A percentile compares a stretch with the other conserved stretches of the same genome.
Conservation (phyloP, 92 coral and sea anemone genomes). For the Epizoanthus illoricatus region DNA sequence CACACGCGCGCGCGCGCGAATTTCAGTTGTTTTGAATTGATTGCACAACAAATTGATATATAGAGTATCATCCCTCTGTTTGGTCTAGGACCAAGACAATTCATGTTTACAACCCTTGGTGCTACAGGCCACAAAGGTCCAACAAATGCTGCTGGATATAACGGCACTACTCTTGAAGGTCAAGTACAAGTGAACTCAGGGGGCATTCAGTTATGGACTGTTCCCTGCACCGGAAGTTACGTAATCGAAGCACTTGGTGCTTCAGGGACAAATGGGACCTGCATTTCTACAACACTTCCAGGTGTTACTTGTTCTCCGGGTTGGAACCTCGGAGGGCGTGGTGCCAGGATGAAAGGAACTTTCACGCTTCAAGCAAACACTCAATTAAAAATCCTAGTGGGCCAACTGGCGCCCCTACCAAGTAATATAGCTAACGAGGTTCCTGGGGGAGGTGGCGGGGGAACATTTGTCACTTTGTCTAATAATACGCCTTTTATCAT, state of each 20-base stretch:
- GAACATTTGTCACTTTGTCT: conserved; percentile 62
- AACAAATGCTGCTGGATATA: conserved; percentile 50
- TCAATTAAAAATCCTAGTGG: conserved; percentile 69
- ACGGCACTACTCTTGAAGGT: conserved; percentile 62
- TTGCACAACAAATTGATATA: no score
- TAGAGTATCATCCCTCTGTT: neutral
- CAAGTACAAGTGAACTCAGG: conserved; percentile 47
- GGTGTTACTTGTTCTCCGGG: neutral
- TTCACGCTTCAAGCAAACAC: conserved; percentile 46
- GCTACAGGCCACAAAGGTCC: conserved; percentile 72
- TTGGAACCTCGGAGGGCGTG: conserved; percentile 78
- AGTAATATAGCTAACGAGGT: neutral
- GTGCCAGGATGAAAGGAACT: conserved; percentile 73
- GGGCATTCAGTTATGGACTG: conserved; percentile 87
- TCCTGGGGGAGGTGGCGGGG: conserved; percentile 97
- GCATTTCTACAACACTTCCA: neutral
- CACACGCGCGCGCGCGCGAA: no score
- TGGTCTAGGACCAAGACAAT: conserved; percentile 5
- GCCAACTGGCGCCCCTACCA: conserved; percentile 61
- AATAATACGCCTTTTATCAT: conserved; percentile 58
- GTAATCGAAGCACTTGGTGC: conserved; percentile 81
- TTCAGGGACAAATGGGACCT: conserved; percentile 82
- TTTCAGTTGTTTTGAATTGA: no score
- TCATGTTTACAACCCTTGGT: conserved; percentile 63
- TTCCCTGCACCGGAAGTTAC: conserved; percentile 78